Percentiles rank a stretch among this genome's conserved stretches.
Conservation (phyloP, 2,113 vertebrate species). For the Phrynosoma platyrhinos region DNA sequence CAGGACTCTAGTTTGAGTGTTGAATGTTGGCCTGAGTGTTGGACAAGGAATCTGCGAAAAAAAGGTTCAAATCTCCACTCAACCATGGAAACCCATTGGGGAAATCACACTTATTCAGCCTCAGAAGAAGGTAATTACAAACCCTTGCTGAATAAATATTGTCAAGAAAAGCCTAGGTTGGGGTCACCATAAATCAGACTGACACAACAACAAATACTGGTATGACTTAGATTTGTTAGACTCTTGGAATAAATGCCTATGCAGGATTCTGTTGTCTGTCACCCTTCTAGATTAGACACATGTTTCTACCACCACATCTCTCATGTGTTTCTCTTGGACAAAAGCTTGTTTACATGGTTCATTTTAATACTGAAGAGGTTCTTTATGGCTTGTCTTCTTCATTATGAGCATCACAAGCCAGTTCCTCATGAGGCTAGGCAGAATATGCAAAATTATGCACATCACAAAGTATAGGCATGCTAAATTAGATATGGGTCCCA, state of each 20-base stretch:
- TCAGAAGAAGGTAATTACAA: too few relatives aligned
- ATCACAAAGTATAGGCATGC: neutral
- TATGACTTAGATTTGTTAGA: neutral
- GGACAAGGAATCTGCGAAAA: too few relatives aligned
- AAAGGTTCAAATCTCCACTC: too few relatives aligned
- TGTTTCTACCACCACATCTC: neutral
- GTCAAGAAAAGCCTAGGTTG: too few relatives aligned
- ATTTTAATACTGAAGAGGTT: neutral
- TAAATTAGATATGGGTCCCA: neutral
- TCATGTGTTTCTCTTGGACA: neutral
- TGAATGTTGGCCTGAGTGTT: too few relatives aligned
- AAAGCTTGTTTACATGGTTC: neutral
- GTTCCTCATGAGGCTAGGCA: neutral
- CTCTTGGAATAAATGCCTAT: neutral
- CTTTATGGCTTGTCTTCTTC: neutral
- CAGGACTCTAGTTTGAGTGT: too few relatives aligned
- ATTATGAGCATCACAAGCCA: neutral
- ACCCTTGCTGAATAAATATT: too few relatives aligned
- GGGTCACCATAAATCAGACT: too few relatives aligned
- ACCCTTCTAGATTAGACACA: neutral
- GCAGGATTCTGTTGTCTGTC: neutral
- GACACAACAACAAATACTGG: neutral
- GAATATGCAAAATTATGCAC: neutral
- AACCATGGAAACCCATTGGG: too few relatives aligned
- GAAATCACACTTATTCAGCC: too few relatives aligned